Conservation (phyloP, 2,888 invertebrate species). For the Tinea semifulvella region DNA sequence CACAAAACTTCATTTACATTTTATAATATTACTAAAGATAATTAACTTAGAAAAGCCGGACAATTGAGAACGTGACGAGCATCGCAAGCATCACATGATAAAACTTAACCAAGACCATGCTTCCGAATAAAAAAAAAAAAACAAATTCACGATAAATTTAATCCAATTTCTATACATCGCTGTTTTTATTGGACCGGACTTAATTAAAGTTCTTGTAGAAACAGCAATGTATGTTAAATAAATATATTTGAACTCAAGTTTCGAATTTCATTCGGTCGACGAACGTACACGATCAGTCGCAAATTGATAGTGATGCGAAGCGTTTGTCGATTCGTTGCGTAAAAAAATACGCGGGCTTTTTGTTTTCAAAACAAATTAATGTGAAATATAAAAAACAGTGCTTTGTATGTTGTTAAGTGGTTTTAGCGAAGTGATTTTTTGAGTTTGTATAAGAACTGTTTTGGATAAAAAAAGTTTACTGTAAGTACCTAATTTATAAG, state of each 20-base stretch:
- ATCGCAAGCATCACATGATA: constrained; percentile 1
- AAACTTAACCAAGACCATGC: neutral
- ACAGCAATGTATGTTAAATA: neutral
- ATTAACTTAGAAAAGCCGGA: neutral
- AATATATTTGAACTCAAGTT: neutral
- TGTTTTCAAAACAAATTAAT: neutral
- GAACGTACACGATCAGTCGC: neutral
- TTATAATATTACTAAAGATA: no score
- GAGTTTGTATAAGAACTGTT: no score
- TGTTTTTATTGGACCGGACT: neutral
- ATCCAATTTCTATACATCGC: neutral
- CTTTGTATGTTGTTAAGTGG: no score
- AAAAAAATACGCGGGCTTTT: neutral
- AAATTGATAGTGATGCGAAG: neutral
- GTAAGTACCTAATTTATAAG: no score
- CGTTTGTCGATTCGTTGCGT: neutral
- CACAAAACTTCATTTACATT: no score
- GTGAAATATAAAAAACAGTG: no score
- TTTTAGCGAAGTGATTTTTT: no score
- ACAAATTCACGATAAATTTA: neutral
- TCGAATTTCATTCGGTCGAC: neutral
- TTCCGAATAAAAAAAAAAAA: neutral
- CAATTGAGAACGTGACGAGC: constrained; percentile 1
- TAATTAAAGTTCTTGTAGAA: neutral
- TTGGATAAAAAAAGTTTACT: no score